Base-by-base conservation (phyloP, 2,113 vertebrate species). In the Nestor notabilis region DNA sequence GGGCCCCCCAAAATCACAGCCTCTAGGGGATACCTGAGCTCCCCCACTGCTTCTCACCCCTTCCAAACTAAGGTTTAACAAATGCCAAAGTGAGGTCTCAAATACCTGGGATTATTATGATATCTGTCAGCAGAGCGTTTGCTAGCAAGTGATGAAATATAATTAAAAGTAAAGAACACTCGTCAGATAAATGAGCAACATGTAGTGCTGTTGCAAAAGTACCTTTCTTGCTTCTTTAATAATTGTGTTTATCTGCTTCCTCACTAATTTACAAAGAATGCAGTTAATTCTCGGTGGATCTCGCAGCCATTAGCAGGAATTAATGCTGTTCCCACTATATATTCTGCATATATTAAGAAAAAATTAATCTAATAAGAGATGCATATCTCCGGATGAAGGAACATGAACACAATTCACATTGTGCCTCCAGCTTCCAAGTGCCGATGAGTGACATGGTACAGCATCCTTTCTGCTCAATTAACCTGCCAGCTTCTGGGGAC, bases 241-340 rank as follows among this genome's bases (percentile, higher is more conserved):
- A 96, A 96, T 90, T 85, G 87, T 96, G 95, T 97, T 97, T 97
- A 97, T 96, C 95, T 20, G 37, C 95, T 97, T 97, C 96, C 89
- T 92, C 80, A 50, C 91, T 97, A 96, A 97, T 97, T 97, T 97
- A 76, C 95, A 87, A 95, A 97, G 97, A 97, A 94, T 64, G 58
- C 80, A 85, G 69, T 78, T 96, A 96, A 97, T 95, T 97, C 97
- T 96, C 95, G 8, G 74, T 72, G 95, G 97, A 94, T 93, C 87
- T 92, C 96, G 53, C 71, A 94, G 72, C 95, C 96, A 96, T 97
- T 97, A 96, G 92, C 72, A 87, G 63, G 17, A 97, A 96, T 97
- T 97, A 97, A 95, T 95, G 89, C 92, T 87, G 95, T 27, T 97
- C 81, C 96, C 74, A 74, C 93, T 95, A 93, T 95, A 97, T 89